These are phyloP conservation scores for Picathartes gymnocephalus DNA, from an alignment of 2,113 vertebrate species.

Conservation along the genomic window DNA sequence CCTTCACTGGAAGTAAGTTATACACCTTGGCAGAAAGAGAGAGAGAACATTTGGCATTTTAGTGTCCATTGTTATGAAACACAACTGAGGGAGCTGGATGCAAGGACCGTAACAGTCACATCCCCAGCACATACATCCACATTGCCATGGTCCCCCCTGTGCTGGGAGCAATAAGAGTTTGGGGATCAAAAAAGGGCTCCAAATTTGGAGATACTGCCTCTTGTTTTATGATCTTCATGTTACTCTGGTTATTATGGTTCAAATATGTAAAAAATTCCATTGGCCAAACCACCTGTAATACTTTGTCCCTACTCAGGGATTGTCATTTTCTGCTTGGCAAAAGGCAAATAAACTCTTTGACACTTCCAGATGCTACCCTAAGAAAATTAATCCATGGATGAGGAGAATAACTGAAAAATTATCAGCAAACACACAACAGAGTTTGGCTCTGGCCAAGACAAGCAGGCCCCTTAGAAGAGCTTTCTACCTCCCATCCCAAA, in stretches of 20 bases:
- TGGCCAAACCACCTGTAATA: not conserved
- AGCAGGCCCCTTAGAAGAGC: not conserved
- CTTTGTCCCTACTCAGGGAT: not conserved
- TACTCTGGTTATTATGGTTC: not conserved
- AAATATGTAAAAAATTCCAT: not conserved
- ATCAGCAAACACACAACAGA: not conserved
- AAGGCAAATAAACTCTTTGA: not conserved
- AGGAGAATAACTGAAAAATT: not conserved
- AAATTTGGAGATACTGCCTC: not conserved
- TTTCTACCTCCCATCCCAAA: not conserved
- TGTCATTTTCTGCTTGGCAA: not conserved
- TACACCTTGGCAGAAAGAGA: slow-evolving; percentile 62
- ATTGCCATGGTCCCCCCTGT: not conserved
- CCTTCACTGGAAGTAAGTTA: slow-evolving; percentile 56
- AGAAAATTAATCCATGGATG: not conserved
- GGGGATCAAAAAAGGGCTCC: not conserved
- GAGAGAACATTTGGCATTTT: not conserved
- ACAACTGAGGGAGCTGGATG: not conserved
- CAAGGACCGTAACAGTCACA: not conserved
- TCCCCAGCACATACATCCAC: not conserved
- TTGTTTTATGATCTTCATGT: not conserved
- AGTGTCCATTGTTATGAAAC: not conserved
- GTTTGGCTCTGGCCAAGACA: not conserved
- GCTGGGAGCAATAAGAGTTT: not conserved
- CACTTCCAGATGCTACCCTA: not conserved